Conservation (phyloP, 2,113 vertebrate species). For the Heliornis fulica region DNA sequence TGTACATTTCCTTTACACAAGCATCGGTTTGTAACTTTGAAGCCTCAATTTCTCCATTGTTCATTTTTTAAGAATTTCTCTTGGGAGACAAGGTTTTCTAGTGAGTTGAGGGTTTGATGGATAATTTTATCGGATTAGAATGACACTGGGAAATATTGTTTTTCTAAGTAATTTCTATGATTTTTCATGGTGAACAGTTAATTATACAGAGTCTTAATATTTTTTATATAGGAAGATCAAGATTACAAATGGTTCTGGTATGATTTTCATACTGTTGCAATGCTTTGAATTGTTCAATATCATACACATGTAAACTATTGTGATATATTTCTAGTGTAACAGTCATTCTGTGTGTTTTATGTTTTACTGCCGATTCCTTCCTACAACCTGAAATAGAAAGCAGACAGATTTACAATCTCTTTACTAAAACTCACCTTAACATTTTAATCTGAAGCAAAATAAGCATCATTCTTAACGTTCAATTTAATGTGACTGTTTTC, state of each 20-base stretch:
- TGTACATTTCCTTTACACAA: background rate
- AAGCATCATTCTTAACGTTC: background rate
- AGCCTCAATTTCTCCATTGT: background rate
- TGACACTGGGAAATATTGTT: background rate
- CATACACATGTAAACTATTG: background rate
- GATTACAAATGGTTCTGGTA: background rate
- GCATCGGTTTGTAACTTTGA: background rate
- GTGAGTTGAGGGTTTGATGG: background rate
- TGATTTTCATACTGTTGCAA: background rate
- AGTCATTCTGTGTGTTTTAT: background rate
- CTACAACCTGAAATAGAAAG: background rate
- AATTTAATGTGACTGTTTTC: background rate
- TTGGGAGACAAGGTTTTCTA: background rate
- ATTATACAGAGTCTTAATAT: background rate
- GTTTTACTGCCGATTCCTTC: background rate
- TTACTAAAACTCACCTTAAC: background rate
- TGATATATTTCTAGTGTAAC: background rate
- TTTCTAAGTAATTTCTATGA: background rate
- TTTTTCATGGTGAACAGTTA: background rate
- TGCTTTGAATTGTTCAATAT: background rate
- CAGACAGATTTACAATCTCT: background rate
- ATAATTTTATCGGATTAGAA: background rate
- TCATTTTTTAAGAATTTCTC: background rate
- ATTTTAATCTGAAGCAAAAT: constrained; percentile 3
- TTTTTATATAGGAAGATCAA: background rate